These are phyloP conservation scores for Idaea aversata DNA, from an alignment of 2,888 invertebrate species.

Conservation along the genomic window DNA sequence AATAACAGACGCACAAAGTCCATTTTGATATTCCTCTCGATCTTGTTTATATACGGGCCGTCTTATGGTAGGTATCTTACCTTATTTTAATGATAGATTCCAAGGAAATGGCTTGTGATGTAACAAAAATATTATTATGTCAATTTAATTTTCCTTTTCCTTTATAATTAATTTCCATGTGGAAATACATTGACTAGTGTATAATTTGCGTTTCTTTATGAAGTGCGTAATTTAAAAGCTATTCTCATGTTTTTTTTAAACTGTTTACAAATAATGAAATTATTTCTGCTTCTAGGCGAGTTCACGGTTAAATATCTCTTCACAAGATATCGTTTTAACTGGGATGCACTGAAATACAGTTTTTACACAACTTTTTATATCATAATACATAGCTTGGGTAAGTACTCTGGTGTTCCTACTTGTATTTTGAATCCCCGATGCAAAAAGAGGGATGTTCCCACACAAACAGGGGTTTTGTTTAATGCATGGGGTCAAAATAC, in stretches of 20 bases:
- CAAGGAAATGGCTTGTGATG: constrained; percentile 16
- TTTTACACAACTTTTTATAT: constrained; percentile 67
- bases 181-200: too few species aligned
- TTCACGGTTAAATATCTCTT: constrained; percentile 66
- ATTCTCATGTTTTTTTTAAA: too few species aligned
- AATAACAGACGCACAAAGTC: constrained; percentile 60
- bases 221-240: too few species aligned
- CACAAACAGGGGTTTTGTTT: too few species aligned
- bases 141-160: not conserved
- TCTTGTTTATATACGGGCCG: constrained; percentile 66
- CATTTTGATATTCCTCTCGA: constrained; percentile 57
- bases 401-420: constrained; percentile 22
- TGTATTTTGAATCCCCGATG: not conserved
- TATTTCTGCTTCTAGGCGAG: constrained; percentile 58
- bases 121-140: constrained; percentile 8
- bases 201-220: too few species aligned
- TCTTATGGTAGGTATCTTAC: constrained; percentile 55
- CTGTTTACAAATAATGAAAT: not conserved
- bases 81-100: constrained; percentile 38
- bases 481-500: too few species aligned
- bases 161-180: too few species aligned
- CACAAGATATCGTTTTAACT: constrained; percentile 70
- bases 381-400: constrained; percentile 62
- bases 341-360: constrained; percentile 73
- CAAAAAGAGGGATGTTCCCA: not conserved